Base-by-base conservation (phyloP, 2,888 invertebrate species). In the Sinohyriopsis cumingii region DNA sequence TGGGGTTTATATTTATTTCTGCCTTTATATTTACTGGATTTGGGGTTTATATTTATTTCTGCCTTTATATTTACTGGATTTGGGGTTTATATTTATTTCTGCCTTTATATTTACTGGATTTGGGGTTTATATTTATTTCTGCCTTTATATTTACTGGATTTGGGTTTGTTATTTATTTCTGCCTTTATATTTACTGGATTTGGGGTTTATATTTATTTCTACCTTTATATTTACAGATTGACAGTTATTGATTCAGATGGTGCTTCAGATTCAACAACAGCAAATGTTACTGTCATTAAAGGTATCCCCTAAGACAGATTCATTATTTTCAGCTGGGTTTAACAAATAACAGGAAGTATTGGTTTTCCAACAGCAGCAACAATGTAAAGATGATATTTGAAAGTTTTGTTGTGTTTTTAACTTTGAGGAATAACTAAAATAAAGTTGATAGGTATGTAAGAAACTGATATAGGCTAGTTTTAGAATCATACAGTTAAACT, bases 161-260 rank as follows among this genome's bases (percentile, higher is more conserved):
- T 25, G 25, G 25, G 4, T 4, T 25, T 25, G 2, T 3, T 25
- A 25, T 25, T 25, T 25, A 25, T 3, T 28, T 28, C 5, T 33
- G 33, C 33, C 33, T 7, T 33, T 33, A 33, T 33, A 33, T 33
- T 33, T 33, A 28, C 28, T 65, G 65, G 56, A 22, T 20, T 53
- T 28, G 5, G 9, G 22, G 20, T 25, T 24, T n/a, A 22, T 25
- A 22, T 15, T 19, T 45, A 63, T 24, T n/a, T 20, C 12, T 65
- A 22, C 5, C 56, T 19, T 7, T 57, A 63, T 56, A 25, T 72
- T 81, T 81, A 63, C 84, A 93, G 93, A 89, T 91, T 98, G 73
- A 97, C 96, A 0, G 96, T 98, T 0, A 96, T 95, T 75, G 98
- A 98, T 88, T 95, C 95, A 0, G 95, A 97, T 88, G 95, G 95